Evolutionary conservation across 2,888 invertebrate genomes (phyloP), one percentile per base, ranked within the genome.

Genomic region (Harmothoe impar): DNA sequence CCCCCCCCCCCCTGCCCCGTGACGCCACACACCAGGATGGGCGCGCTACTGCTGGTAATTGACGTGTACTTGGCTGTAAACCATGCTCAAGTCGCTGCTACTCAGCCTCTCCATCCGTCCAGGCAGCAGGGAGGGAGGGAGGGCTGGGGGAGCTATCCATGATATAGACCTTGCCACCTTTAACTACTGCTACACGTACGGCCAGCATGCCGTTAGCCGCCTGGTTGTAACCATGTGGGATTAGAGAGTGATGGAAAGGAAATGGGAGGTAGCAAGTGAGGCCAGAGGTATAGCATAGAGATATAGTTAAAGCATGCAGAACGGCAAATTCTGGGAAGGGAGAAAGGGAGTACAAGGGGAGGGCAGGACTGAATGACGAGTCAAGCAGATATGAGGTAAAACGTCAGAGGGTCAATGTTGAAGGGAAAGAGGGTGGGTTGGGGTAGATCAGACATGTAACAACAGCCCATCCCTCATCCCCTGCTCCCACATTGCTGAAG

Each of bases 51-150:
- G 5, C 77, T 31, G n/a, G 25, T 77, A 77, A 77, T 77, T 77
- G 77, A 77, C 77, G 77, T 77, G 77, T 77, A 77, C 77, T 77
- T 31, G 77, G 77, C 77, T 77, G 25, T 77, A 77, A 77, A 77
- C 77, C 77, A 77, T 31, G 77, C 77, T 77, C 77, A 77, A 77
- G 77, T 77, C 77, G 77, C 31, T 77, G 77, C 17, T 31, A 77
- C 77, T 77, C 77, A 77, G 31, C 31, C 31, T n/a, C 77, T 25
- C 31, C 77, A 77, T 77, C 77, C 77, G 25, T 77, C 25, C n/a
- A 77, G 77, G 3, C 77, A 77, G 25, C 25, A n/a, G 77, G 77
- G 77, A 25, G 77, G 77, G 10, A 17, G 77, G 29, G 43, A 7
- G 43, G 10, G 43, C 3, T 43, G 10, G 43, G 43, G 43, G 10